A percentile compares a stretch with the other conserved stretches of the same genome.
Evolutionary conservation across 2,797 vertebrate genomes (phyloP).

Genomic region (Lithobates pipiens): DNA sequence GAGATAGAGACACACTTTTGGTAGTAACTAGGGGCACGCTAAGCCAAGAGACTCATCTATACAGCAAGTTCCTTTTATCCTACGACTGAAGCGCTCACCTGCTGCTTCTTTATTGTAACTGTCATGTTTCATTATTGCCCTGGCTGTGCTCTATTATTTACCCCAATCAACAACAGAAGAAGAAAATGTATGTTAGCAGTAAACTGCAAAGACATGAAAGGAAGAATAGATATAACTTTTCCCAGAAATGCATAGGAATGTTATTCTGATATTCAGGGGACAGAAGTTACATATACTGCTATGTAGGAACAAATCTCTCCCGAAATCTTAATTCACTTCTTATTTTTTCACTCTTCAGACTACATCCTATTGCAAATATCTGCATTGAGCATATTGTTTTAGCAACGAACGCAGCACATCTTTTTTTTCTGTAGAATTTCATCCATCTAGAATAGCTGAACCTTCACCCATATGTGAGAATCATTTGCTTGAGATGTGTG

Average conservation of each 20-base stretch:
- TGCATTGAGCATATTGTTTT: not conserved
- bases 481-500: slow-evolving; percentile 57
- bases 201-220: not conserved
- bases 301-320: not conserved
- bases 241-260: not conserved
- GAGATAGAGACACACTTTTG: not conserved
- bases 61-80: not conserved
- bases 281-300: not conserved
- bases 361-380: not conserved
- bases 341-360: not conserved
- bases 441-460: slow-evolving; percentile 47
- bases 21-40: not conserved
- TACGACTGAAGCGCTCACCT: not conserved
- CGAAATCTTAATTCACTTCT: not conserved
- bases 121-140: not conserved
- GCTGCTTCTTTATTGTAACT: not conserved
- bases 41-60: not conserved
- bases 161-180: no score
- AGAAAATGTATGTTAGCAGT: no score
- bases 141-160: not conserved
- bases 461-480: slow-evolving; percentile 58
- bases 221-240: not conserved
- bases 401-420: not conserved
- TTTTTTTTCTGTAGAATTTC: slow-evolving; percentile 35
- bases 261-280: not conserved